These are phyloP conservation scores for Odocoileus virginianus DNA, from an alignment of 2,113 vertebrate species.

Conservation along the genomic window DNA sequence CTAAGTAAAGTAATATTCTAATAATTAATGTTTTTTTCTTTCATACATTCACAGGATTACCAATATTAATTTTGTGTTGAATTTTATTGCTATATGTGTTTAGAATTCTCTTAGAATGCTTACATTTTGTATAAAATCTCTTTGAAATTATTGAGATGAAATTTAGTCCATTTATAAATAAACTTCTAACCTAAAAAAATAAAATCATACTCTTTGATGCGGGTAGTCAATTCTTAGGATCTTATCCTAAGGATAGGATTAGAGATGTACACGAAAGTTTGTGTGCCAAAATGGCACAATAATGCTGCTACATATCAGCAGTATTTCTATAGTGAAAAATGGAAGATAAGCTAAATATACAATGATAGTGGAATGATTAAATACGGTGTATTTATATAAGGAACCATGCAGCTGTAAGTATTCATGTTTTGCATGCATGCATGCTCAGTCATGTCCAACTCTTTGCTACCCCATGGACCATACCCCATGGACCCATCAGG, in stretches of 20 bases:
- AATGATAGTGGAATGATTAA: not conserved
- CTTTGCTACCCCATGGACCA: not conserved
- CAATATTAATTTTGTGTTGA: not conserved
- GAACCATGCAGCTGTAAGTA: not conserved
- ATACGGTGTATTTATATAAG: not conserved
- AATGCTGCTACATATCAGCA: not conserved
- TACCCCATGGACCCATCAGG: not conserved
- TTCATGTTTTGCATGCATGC: not conserved
- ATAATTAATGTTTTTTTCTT: not conserved
- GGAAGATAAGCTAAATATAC: not conserved
- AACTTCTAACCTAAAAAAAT: not conserved
- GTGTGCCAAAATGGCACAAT: not conserved
- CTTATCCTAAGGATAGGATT: not conserved
- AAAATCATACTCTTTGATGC: not conserved
- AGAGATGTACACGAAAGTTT: not conserved
- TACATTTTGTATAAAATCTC: not conserved
- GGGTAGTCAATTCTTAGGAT: not conserved
- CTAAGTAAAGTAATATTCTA: not conserved
- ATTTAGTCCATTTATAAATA: not conserved
- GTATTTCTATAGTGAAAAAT: not conserved
- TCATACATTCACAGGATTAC: not conserved
- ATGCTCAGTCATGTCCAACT: not conserved
- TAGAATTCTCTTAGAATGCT: not conserved
- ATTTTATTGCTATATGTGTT: not conserved
- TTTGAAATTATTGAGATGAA: not conserved